Evolutionary conservation across 2,797 vertebrate species (phyloP), one percentile per base, ranked within the genome.

Genomic region (Xyrichtys novacula): DNA sequence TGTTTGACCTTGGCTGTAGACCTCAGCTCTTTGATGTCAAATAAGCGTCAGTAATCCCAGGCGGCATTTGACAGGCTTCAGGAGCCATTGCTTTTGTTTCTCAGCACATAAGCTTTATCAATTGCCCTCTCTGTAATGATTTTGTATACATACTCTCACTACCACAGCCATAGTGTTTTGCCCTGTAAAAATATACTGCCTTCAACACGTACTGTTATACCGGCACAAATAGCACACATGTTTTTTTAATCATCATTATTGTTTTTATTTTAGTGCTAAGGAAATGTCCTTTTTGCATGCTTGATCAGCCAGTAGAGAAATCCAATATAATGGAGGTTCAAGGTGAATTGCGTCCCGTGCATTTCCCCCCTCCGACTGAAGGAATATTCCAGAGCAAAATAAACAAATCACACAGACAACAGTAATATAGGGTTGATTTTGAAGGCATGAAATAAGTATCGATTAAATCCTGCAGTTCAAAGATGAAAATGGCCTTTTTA

Each of bases 261-360:
- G 93, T 93, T 95, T 94, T 95, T 94, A 91, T 94, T 94, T 94
- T 94, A 94, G 90, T 94, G 92, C 92, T 78, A 88, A 89, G 93
- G 93, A 94, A 95, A 94, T 93, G 91, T 94, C 93, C 90, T 97
- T 96, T 97, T 97, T 95, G 95, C 95, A 96, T 96, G 96, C 97
- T 98, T 98, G 97, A 98, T 98, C 96, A 98, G 94, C 94, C 96
- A 90, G 96, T 97, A 94, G 95, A 97, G 94, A 96, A 96, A 96
- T 95, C 92, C 94, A 93, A 91, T 89, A 96, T 96, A 96, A 96
- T 93, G 85, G 88, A 96, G 95, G 94, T 93, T 96, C 91, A 95
- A 95, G 94, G 94, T 95, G 94, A 95, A 95, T 96, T 95, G 93
- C 95, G 94, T 95, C 93, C 93, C 90, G 78, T 88, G 90, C 91